A percentile compares a stretch with the other conserved stretches of the same genome.
phyloP scores from a whole-genome alignment of 2,113 vertebrate genomes.

The Eclectus roratus region DNA sequence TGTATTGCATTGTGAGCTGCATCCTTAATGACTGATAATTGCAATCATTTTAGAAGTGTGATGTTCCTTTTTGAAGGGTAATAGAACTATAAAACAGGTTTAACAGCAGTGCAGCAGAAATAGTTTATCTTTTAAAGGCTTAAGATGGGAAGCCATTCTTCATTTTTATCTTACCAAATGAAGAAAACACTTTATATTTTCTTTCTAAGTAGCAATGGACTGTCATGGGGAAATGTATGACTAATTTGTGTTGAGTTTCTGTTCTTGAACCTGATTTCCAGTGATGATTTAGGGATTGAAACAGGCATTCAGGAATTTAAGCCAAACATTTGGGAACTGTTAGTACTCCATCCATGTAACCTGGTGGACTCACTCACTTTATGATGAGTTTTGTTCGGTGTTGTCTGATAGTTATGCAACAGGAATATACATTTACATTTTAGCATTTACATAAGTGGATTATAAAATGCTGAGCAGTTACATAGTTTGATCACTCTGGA shows the following conservation, averaged over 20 bases:
- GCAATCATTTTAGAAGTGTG: background rate
- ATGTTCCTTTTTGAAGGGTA: background rate
- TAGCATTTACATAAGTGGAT: background rate
- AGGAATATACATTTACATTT: background rate
- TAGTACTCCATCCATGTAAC: background rate
- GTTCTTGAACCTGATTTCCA: background rate
- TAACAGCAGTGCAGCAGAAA: background rate
- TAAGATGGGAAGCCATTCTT: background rate
- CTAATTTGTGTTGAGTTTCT: background rate
- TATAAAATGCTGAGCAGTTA: background rate
- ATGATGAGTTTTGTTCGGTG: background rate
- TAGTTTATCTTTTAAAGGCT: background rate
- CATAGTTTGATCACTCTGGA: background rate
- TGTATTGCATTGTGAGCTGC: background rate
- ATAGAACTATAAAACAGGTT: background rate
- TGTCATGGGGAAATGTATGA: background rate
- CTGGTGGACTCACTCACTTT: background rate
- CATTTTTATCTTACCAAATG: background rate
- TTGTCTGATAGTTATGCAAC: background rate
- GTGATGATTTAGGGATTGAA: background rate
- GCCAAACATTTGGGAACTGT: background rate
- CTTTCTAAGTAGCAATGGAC: background rate
- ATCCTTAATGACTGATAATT: background rate
- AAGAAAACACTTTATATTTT: background rate
- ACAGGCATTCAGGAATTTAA: background rate